phyloP scores from a whole-genome alignment of 2,113 vertebrate genomes.

The Upupa epops region DNA sequence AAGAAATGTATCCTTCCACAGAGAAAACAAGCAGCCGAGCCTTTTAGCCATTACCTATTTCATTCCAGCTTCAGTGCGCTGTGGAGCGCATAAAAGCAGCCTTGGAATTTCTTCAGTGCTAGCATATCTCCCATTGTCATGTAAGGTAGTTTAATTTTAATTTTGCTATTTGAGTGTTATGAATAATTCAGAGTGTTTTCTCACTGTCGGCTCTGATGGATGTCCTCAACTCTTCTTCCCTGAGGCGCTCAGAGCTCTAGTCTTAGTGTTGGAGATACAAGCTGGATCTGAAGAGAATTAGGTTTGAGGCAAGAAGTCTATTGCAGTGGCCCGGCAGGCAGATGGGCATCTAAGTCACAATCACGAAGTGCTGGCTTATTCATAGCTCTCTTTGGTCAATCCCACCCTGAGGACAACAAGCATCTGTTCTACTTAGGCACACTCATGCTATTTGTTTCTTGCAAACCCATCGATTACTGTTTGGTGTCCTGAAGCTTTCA shows the following conservation, averaged over 20 bases:
- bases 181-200: conserved; percentile 63
- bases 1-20: background rate
- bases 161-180: conserved; percentile 51
- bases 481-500: background rate
- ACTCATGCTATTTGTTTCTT: background rate
- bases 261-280: background rate
- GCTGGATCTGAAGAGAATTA: background rate
- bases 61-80: background rate
- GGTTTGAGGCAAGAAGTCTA: background rate
- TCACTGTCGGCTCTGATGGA: conserved; percentile 19
- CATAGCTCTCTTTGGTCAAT: background rate
- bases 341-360: background rate
- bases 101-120: conserved; percentile 19
- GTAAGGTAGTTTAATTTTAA: conserved; percentile 59
- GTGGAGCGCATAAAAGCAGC: background rate
- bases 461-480: background rate
- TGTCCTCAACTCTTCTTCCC: conserved; percentile 13
- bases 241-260: background rate
- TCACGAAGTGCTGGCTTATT: background rate
- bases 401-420: background rate
- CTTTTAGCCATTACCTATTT: conserved; percentile 18
- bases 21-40: background rate
- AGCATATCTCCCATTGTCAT: conserved; percentile 23
- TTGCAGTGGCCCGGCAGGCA: background rate
- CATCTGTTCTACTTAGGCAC: background rate